Evolutionary conservation across 2,113 vertebrate genomes (phyloP).

Genomic region (Hyperopisus bebe): DNA sequence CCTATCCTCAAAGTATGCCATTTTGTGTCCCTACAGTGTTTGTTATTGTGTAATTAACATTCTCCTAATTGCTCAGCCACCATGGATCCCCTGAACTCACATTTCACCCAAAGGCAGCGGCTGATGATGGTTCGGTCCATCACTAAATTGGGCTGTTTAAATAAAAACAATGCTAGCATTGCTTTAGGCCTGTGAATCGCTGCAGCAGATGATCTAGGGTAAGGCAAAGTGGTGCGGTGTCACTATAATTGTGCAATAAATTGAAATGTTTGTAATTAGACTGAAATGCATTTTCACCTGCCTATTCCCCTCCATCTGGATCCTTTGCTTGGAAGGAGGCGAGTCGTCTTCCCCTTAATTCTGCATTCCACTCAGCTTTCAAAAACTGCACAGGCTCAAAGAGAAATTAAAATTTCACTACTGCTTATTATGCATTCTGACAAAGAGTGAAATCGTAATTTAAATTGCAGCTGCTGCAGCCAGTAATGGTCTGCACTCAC

Average conservation of each 20-base stretch:
- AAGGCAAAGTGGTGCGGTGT: neutral
- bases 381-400: neutral
- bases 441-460: neutral
- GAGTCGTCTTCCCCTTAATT: neutral
- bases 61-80: neutral
- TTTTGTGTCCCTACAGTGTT: neutral
- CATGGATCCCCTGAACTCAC: neutral
- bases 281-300: constrained; percentile 9
- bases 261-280: neutral
- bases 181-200: neutral
- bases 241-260: neutral
- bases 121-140: constrained; percentile 4
- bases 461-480: neutral
- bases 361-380: neutral
- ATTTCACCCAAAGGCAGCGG: neutral
- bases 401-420: neutral
- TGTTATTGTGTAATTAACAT: constrained; percentile 15
- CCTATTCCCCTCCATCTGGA: neutral
- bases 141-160: neutral
- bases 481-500: neutral
- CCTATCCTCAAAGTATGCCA: neutral
- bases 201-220: neutral
- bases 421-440: neutral
- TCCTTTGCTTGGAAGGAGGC: neutral
- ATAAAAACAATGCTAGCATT: constrained; percentile 10